Conservation (phyloP, 37 sponge, comb jelly and placozoan species). For the Tethya wilhelma region DNA sequence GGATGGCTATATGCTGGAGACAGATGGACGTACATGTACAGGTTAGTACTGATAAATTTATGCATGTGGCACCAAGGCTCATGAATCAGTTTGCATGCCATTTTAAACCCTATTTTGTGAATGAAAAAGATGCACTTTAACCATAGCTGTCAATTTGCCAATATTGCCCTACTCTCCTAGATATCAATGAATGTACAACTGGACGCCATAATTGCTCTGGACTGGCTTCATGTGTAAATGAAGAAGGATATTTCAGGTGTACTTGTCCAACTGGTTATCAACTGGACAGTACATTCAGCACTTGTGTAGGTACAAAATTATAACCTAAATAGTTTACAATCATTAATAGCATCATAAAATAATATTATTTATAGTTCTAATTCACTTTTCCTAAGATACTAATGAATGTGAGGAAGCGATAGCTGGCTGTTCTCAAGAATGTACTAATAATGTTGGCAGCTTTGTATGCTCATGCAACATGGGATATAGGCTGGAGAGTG, state of each 20-base stretch:
- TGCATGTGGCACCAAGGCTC: too few species aligned
- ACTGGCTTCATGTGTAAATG: not conserved
- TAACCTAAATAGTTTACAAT: not conserved
- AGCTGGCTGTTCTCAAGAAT: not conserved
- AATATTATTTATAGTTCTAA: not conserved
- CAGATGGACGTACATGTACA: too few species aligned
- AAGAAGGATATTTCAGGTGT: not conserved
- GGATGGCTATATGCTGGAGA: too few species aligned
- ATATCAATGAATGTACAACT: not conserved
- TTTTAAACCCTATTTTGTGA: too few species aligned
- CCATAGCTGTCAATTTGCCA: too few species aligned
- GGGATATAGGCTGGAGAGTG: slow-evolving; percentile 1
- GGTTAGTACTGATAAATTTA: too few species aligned
- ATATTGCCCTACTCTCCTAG: too few species aligned
- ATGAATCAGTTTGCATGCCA: too few species aligned
- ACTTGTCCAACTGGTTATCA: not conserved
- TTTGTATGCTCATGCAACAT: not conserved
- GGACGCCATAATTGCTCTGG: not conserved
- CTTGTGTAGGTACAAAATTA: not conserved
- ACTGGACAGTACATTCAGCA: not conserved
- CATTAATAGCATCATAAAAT: not conserved
- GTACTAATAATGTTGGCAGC: slow-evolving; percentile 6
- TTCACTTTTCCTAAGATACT: not conserved
- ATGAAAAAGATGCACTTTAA: too few species aligned
- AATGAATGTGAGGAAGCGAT: slow-evolving; percentile 14